Evolutionary conservation across 2,797 vertebrate genomes (phyloP).

Genomic region (Tauraco hartlaubi): DNA sequence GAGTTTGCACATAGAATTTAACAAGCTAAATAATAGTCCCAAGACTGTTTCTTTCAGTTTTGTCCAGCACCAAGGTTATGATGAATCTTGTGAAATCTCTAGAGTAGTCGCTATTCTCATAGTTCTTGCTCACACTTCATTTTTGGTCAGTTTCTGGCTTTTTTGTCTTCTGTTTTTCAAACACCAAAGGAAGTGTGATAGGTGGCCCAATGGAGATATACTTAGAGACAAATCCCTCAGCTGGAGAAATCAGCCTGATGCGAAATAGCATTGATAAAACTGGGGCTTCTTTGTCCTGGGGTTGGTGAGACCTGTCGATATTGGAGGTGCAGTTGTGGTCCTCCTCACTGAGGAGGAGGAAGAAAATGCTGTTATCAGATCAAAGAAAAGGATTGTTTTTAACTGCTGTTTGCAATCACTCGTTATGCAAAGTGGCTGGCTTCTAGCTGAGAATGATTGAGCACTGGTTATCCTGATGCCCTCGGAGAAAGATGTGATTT

Average conservation of each 20-base stretch:
- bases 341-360: not conserved
- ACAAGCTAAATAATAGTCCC: not conserved
- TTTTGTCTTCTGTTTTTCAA: not conserved
- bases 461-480: not conserved
- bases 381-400: not conserved
- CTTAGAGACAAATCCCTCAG: not conserved
- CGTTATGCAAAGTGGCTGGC: not conserved
- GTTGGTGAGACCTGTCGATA: not conserved
- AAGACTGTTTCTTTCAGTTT: constrained; percentile 34
- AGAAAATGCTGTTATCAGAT: not conserved
- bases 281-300: not conserved
- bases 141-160: not conserved
- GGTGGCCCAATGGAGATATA: not conserved
- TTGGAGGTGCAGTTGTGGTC: not conserved
- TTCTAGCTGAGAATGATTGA: not conserved
- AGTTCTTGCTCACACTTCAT: constrained; percentile 18
- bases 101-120: not conserved
- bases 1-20: not conserved
- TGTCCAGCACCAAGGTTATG: not conserved
- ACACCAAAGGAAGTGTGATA: not conserved
- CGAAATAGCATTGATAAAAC: not conserved
- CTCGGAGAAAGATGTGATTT: not conserved
- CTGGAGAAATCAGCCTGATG: not conserved
- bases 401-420: fast-evolving
- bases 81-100: constrained; percentile 37